Evolutionary conservation across 1,140 invertebrate species (phyloP).

Genomic region (Heliconius melpomene): DNA sequence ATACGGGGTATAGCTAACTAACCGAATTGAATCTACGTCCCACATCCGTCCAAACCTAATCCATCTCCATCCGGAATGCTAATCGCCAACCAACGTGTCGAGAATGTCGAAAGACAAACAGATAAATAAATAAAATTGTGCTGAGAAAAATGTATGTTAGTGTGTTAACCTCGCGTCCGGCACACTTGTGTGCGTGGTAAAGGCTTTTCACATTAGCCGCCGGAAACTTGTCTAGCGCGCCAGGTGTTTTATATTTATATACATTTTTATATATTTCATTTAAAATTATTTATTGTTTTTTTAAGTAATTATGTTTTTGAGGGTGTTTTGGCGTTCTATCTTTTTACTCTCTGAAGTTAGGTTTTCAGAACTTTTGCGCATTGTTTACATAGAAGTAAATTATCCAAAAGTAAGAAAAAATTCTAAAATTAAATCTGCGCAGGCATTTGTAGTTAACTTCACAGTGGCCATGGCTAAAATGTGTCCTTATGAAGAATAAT

Average conservation of each 20-base stretch:
- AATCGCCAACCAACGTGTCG: constrained; percentile 53
- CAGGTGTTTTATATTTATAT: constrained; percentile 9
- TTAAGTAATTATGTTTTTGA: too few species aligned
- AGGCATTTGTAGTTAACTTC: too few species aligned
- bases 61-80: constrained; percentile 59
- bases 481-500: too few species aligned
- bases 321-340: too few species aligned
- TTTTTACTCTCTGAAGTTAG: too few species aligned
- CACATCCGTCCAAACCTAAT: constrained; percentile 46
- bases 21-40: constrained; percentile 19
- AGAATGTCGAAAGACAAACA: constrained; percentile 61
- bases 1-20: background rate
- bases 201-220: constrained; percentile 24
- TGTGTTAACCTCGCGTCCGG: constrained; percentile 60
- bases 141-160: constrained; percentile 72
- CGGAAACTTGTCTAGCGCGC: constrained; percentile 9
- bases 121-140: constrained; percentile 70
- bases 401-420: too few species aligned
- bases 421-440: too few species aligned
- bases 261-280: background rate
- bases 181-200: constrained; percentile 30
- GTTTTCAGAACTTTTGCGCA: too few species aligned
- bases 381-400: too few species aligned
- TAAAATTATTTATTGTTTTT: too few species aligned
- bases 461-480: too few species aligned